Conservation (phyloP, 2,888 invertebrate species). For the Eudasyphora cyanicolor region DNA sequence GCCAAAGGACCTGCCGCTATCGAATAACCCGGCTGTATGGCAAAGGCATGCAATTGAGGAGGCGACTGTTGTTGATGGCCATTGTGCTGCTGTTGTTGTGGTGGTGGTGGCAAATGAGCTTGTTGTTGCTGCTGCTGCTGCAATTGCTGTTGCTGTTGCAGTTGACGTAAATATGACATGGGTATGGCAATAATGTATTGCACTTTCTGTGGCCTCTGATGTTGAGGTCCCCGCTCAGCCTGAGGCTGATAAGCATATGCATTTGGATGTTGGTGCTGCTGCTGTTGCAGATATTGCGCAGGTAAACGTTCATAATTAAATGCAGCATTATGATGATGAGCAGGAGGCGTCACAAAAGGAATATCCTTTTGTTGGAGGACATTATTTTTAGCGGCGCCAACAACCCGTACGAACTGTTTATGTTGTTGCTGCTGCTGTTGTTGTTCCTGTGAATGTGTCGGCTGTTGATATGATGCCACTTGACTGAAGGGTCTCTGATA, state of each 20-base stretch:
- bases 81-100: constrained; percentile 43
- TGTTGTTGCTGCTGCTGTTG: constrained; percentile 64
- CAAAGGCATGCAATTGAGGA: constrained; percentile 4
- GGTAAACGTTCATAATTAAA: constrained; percentile 68
- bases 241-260: constrained; percentile 32
- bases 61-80: constrained; percentile 43
- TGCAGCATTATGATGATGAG: constrained; percentile 58
- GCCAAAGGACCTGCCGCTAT: constrained; percentile 71
- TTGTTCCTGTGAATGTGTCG: constrained; percentile 38
- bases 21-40: constrained; percentile 33
- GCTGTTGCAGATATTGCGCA: constrained; percentile 61
- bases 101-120: constrained; percentile 52
- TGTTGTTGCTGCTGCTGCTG: constrained; percentile 67
- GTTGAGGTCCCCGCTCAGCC: constrained; percentile 43
- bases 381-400: constrained; percentile 51
- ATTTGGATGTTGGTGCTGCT: constrained; percentile 43
- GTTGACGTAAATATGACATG: constrained; percentile 73
- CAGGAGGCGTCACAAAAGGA: constrained; percentile 56
- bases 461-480: constrained; percentile 45
- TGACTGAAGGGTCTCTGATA: constrained; percentile 60
- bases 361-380: constrained; percentile 47
- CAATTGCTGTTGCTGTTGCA: constrained; percentile 70
- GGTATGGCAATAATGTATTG: constrained; percentile 78
- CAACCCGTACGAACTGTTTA: constrained; percentile 42
- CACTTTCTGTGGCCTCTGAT: constrained; percentile 66